phyloP scores from a whole-genome alignment of 2,888 invertebrate genomes.

The Saturnia pavonia region DNA sequence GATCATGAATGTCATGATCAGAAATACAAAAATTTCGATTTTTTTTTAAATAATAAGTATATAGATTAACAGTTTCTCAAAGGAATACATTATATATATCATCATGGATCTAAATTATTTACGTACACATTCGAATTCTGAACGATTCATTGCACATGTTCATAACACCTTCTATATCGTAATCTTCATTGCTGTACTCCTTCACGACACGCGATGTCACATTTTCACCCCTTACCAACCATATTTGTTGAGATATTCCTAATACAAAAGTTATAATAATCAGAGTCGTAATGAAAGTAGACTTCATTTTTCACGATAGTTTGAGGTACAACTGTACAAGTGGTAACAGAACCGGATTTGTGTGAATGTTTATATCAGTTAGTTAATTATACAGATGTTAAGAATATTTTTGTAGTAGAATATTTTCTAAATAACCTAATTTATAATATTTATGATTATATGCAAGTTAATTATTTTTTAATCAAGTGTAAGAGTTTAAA shows the following conservation, averaged over 20 bases:
- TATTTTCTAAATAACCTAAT: neutral
- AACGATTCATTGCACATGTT: conserved; percentile 78
- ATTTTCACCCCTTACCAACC: conserved; percentile 20
- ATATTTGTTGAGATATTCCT: conserved; percentile 3
- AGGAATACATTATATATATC: neutral
- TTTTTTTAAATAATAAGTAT: too few species aligned
- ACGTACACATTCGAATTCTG: conserved; percentile 76
- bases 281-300: neutral
- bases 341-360: neutral
- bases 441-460: too few species aligned
- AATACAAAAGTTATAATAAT: neutral
- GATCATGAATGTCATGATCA: too few species aligned
- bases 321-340: neutral
- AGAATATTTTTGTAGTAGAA: neutral
- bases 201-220: conserved; percentile 4
- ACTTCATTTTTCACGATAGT: neutral
- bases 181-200: conserved; percentile 31
- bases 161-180: conserved; percentile 65
- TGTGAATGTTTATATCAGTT: neutral
- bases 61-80: neutral
- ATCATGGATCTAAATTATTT: neutral
- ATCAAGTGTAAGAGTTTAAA: too few species aligned
- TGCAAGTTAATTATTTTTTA: too few species aligned
- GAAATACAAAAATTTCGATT: too few species aligned
- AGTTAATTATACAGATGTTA: neutral